Evolutionary conservation across 2,113 vertebrate genomes (phyloP).

Genomic region (Seriola rivoliana): DNA sequence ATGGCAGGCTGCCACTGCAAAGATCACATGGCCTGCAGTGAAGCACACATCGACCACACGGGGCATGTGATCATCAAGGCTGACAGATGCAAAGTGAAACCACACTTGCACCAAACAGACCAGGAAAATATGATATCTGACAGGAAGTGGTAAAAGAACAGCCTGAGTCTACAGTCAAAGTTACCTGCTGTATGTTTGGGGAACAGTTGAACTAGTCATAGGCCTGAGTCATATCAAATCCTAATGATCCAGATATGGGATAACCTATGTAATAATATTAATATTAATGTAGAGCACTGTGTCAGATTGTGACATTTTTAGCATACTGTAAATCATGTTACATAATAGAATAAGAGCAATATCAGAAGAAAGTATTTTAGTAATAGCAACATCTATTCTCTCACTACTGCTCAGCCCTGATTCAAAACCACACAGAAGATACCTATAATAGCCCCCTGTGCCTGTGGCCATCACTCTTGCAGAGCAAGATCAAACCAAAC

Average conservation of each 20-base stretch:
- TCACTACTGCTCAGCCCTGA: neutral
- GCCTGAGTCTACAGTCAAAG: slow-evolving; percentile 8
- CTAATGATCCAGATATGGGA: neutral
- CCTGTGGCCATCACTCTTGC: neutral
- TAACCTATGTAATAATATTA: neutral
- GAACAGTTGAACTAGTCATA: neutral
- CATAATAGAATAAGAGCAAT: neutral
- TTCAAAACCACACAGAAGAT: neutral
- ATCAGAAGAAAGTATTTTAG: neutral
- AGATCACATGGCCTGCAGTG: slow-evolving; percentile 67
- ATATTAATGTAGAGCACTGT: neutral
- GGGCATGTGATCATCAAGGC: slow-evolving; percentile 47
- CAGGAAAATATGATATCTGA: slow-evolving; percentile 35
- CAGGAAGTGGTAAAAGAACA: slow-evolving; percentile 30
- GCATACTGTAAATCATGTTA: neutral
- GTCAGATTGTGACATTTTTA: neutral
- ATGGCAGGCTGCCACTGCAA: slow-evolving; percentile 64
- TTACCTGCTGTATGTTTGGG: slow-evolving; percentile 11
- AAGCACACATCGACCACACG: slow-evolving; percentile 51
- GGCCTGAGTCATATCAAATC: neutral
- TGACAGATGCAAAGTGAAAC: slow-evolving; percentile 62
- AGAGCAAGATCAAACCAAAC: slow-evolving; percentile 1
- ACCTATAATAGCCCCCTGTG: neutral
- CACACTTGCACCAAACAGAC: slow-evolving; percentile 13
- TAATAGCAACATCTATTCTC: neutral